phyloP scores from a whole-genome alignment of 2,113 vertebrate species.

The Neopipo cinnamomea region DNA sequence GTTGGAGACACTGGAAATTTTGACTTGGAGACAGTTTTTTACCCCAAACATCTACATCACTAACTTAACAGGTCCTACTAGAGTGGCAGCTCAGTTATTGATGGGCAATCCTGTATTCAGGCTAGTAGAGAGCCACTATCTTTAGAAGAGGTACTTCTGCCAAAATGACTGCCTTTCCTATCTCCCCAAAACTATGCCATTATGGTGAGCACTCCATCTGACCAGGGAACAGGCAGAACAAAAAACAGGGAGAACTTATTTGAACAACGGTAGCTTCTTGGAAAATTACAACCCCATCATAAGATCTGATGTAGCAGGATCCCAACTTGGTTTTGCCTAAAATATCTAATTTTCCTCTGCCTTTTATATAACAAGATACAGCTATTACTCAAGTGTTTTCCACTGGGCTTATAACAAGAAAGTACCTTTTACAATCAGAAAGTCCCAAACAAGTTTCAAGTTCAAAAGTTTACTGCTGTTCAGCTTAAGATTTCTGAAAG shows the following conservation, averaged over 20 bases:
- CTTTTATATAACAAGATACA: neutral
- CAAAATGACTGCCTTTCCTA: neutral
- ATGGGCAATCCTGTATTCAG: neutral
- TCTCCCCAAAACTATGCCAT: neutral
- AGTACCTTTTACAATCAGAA: constrained; percentile 41
- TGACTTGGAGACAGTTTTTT: neutral
- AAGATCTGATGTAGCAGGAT: neutral
- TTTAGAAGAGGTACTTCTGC: neutral
- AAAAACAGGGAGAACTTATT: neutral
- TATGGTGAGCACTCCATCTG: neutral
- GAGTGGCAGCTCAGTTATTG: neutral
- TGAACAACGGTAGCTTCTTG: neutral
- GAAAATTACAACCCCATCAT: neutral
- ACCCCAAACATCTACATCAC: neutral
- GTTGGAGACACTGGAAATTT: neutral
- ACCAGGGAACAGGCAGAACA: neutral
- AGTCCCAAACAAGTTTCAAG: constrained; percentile 26
- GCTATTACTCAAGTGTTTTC: constrained; percentile 33
- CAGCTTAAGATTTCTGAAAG: neutral
- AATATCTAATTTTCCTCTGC: neutral
- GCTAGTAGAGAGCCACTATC: neutral
- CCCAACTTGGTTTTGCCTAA: neutral
- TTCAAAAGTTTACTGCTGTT: neutral
- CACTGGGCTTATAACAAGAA: constrained; percentile 1
- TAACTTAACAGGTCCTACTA: neutral